A percentile compares a stretch with the other conserved stretches of the same genome.
These are phyloP conservation scores for Neomicropteryx cornuta DNA, from an alignment of 1,140 invertebrate genomes.

Conservation along the genomic window DNA sequence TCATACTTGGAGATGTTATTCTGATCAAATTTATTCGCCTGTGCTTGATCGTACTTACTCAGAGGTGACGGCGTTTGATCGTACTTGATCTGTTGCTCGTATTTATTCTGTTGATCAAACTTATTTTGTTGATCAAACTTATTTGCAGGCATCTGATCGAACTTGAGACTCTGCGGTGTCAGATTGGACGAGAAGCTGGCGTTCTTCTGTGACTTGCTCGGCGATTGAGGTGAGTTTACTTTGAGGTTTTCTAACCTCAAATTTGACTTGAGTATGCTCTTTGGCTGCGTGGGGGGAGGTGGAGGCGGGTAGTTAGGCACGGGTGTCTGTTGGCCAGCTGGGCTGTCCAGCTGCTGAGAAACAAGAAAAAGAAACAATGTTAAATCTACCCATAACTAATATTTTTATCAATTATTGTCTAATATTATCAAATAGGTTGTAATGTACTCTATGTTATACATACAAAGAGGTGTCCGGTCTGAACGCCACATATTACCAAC, in stretches of 20 bases:
- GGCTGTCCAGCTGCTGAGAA: constrained; percentile 8
- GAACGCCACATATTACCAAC: too few species aligned
- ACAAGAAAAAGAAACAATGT: constrained; percentile 1
- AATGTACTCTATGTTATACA: too few species aligned
- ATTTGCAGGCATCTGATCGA: constrained; percentile 12
- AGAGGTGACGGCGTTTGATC: too few species aligned
- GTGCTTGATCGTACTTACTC: constrained; percentile 13
- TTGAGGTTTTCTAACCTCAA: constrained; percentile 43
- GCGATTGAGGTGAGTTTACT: constrained; percentile 32
- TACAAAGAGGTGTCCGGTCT: too few species aligned
- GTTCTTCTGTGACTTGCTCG: constrained; percentile 19
- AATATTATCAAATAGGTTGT: too few species aligned
- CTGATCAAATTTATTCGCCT: constrained; percentile 12
- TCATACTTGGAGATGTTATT: constrained; percentile 8
- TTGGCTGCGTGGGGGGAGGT: constrained; percentile 25
- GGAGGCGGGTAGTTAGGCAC: constrained; percentile 20
- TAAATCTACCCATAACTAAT: too few species aligned
- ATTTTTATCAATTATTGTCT: too few species aligned
- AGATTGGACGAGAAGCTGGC: constrained; percentile 14
- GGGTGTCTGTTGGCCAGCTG: constrained; percentile 17
- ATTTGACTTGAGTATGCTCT: constrained; percentile 37
- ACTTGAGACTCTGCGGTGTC: constrained; percentile 15
- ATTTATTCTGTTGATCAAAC: too few species aligned
- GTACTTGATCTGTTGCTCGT: too few species aligned
- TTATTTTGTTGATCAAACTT: too few species aligned